Conservation (phyloP, 2,113 vertebrate species). For the Malaclemys terrapin region DNA sequence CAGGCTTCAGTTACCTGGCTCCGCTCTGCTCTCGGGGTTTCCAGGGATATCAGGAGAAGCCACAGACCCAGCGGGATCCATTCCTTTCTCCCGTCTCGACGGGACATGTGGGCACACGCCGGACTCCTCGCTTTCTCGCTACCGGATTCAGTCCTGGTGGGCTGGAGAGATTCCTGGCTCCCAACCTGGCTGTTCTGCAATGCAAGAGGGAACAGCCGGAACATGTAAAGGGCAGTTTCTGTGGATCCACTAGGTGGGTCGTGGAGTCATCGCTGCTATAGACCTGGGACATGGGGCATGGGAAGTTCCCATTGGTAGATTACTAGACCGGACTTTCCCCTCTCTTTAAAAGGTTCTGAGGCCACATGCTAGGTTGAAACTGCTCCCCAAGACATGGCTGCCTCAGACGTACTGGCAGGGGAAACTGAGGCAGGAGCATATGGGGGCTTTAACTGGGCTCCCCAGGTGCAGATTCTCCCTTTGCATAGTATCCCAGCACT, state of each 20-base stretch:
- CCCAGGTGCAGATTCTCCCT: neutral
- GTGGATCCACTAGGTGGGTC: neutral
- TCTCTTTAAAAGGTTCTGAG: neutral
- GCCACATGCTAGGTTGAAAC: neutral
- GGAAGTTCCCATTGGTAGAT: neutral
- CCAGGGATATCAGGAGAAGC: neutral
- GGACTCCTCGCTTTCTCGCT: neutral
- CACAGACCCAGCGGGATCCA: neutral
- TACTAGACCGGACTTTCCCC: neutral
- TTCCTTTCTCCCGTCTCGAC: neutral
- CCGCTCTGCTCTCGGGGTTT: neutral
- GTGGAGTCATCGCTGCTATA: rapidly evolving
- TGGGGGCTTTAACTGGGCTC: rapidly evolving
- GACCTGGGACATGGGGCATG: neutral
- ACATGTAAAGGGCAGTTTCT: neutral
- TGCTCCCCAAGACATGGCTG: neutral
- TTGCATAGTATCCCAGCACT: neutral
- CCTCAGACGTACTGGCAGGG: neutral
- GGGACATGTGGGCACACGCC: rapidly evolving
- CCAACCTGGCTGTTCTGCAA: neutral
- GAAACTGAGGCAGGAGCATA: neutral
- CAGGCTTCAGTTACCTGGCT: neutral
- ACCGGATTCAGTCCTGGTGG: neutral
- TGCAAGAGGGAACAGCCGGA: neutral
- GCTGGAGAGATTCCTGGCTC: no score